Evolutionary conservation across 2,888 invertebrate genomes (phyloP).

Genomic region (Unio pictorum): DNA sequence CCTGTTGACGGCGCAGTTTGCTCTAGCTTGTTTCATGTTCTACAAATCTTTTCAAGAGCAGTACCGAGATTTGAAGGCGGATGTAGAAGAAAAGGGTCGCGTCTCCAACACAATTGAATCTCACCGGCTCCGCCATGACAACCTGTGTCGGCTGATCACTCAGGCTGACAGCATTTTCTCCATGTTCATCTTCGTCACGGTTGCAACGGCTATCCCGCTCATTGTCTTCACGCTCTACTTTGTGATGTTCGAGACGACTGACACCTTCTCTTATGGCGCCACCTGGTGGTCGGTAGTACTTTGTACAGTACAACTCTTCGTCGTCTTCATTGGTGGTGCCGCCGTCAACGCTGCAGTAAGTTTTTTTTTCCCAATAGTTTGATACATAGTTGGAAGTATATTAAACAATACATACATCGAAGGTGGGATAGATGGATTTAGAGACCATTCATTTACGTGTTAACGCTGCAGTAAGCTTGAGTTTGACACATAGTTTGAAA

Average conservation of each 20-base stretch:
- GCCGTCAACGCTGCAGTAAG: slow-evolving; percentile 39
- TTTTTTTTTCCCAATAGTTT: neutral
- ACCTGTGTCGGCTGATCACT: slow-evolving; percentile 20
- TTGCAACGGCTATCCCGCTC: slow-evolving; percentile 39
- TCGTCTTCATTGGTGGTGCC: slow-evolving; percentile 36
- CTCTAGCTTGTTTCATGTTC: slow-evolving; percentile 14
- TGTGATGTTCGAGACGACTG: slow-evolving; percentile 31
- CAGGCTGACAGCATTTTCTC: slow-evolving; percentile 37
- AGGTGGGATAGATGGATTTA: no score
- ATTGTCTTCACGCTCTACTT: slow-evolving; percentile 44
- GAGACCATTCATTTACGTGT: no score
- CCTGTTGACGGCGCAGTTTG: slow-evolving; percentile 35
- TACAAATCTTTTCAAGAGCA: slow-evolving; percentile 24
- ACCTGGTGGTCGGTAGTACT: slow-evolving; percentile 45
- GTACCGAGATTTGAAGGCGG: slow-evolving; percentile 16
- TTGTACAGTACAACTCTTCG: slow-evolving; percentile 30
- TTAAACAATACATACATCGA: no score
- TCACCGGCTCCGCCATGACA: slow-evolving; percentile 33
- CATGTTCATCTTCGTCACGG: slow-evolving; percentile 31
- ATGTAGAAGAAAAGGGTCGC: slow-evolving; percentile 15
- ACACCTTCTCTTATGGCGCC: slow-evolving; percentile 32
- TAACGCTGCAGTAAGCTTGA: no score
- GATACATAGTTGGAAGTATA: no score
- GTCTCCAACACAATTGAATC: slow-evolving; percentile 30
- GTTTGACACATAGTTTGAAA: no score